Evolutionary conservation across 1,140 invertebrate genomes (phyloP).

Genomic region (Drosophila takahashii): DNA sequence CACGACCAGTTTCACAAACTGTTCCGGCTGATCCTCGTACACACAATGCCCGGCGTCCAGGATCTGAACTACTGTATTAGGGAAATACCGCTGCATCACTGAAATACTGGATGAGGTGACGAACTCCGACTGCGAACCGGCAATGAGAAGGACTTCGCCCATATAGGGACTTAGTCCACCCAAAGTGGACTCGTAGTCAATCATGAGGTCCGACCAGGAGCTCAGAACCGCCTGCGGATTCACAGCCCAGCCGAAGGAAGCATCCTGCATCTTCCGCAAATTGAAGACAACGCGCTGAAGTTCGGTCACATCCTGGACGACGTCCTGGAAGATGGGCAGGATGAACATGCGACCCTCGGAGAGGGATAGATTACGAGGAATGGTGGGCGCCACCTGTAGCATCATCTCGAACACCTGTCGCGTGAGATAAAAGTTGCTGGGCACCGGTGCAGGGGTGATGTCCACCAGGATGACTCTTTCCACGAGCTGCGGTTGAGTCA

Average conservation of each 20-base stretch:
- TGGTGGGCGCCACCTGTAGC: conserved; percentile 1
- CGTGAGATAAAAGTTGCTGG: not conserved
- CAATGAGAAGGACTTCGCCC: conserved; percentile 42
- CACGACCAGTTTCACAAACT: conserved; percentile 39
- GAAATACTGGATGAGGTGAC: conserved; percentile 19
- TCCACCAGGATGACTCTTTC: conserved; percentile 46
- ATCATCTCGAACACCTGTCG: conserved; percentile 28
- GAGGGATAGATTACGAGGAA: conserved; percentile 16
- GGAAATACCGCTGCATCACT: conserved; percentile 40
- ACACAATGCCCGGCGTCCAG: conserved; percentile 24
- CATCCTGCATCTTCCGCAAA: conserved; percentile 17
- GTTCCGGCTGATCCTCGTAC: conserved; percentile 18
- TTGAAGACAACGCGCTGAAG: conserved; percentile 9
- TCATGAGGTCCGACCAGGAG: conserved; percentile 27
- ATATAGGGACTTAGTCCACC: conserved; percentile 12
- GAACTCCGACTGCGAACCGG: conserved; percentile 11
- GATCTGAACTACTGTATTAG: conserved; percentile 30
- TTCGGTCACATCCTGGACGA: not conserved
- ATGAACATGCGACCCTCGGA: conserved; percentile 21
- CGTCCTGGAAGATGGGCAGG: conserved; percentile 6
- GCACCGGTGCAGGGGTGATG: conserved; percentile 33
- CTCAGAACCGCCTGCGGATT: conserved; percentile 39
- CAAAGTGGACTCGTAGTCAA: conserved; percentile 20
- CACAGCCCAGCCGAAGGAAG: conserved; percentile 24
- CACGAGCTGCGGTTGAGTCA: conserved; percentile 35